Base-by-base conservation (phyloP, 2,888 invertebrate genomes). In the Heliconius charithonia region DNA sequence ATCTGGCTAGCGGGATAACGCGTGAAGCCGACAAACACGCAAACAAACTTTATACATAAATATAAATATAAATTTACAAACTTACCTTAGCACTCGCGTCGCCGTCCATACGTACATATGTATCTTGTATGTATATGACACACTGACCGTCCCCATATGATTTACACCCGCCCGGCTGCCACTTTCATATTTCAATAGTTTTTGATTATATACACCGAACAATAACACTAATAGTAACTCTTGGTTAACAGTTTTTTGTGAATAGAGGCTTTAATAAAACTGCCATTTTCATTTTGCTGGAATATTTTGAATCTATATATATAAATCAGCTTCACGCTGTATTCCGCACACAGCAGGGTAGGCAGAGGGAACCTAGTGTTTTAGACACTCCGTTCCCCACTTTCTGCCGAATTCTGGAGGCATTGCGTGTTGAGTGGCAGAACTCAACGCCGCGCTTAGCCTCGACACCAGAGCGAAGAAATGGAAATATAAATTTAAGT, bases 71-170 rank as follows among this genome's bases (percentile, higher is more conserved):
- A 51, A 51, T 51, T 51, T 1, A 37, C 12, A 37, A 67, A 67
- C 37, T 0, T 12, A 37, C 37, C 67, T 41, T 69, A 59, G 37
- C 63, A 81, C 73, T 37, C 37, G 66, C 10, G 80, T 71, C 25
- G 76, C 74, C 79, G 16, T 37, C 78, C 59, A 80, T 81, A 79
- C 79, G 59, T 41, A 25, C 25, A 63, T 1, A 27, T 27, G 13
- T 63, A 13, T 63, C n/a, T 59, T 12, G n/a, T 59, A 63, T 45
- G 27, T 27, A 45, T 79, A 72, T 81, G 80, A 77, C 83, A 82
- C 80, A 82, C 74, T 83, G 82, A 83, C 81, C 83, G 83, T 76
- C 77, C 29, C 75, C 27, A 75, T 75, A 71, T 83, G 83, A 83
- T 83, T 83, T 83, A 83, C 82, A 27, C 79, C 63, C 80, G 79